These are phyloP conservation scores for Laticauda colubrina DNA, from an alignment of 2,113 vertebrate species.

Conservation along the genomic window DNA sequence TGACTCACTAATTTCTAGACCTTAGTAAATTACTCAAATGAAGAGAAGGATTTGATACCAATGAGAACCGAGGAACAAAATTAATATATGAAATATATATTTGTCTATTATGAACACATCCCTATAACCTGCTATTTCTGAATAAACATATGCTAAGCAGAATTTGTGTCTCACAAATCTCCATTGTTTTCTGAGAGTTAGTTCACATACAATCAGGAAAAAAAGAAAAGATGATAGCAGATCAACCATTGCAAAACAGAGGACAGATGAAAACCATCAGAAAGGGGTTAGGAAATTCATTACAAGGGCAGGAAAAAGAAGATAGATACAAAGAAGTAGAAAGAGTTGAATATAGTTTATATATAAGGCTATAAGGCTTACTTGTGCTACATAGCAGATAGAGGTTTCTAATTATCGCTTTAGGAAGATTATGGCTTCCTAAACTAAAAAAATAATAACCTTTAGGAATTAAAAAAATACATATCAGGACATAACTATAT, in stretches of 20 bases:
- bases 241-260: neutral
- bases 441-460: neutral
- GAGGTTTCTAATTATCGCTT: too few species aligned
- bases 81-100: neutral
- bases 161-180: neutral
- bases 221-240: neutral
- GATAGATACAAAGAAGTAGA: neutral
- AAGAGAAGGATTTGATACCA: neutral
- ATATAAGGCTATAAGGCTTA: neutral
- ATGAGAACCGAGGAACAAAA: neutral
- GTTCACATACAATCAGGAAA: neutral
- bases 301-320: neutral
- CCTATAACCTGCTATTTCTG: neutral
- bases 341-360: neutral
- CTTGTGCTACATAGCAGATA: neutral
- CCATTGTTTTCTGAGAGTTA: neutral
- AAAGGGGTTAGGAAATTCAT: neutral
- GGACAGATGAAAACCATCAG: neutral
- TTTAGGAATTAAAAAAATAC: neutral
- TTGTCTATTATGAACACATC: neutral
- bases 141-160: neutral
- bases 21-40: neutral
- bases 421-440: too few species aligned
- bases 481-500: neutral
- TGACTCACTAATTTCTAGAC: neutral